A percentile compares a stretch with the other conserved stretches of the same genome.
phyloP scores from a whole-genome alignment of 2,113 vertebrate species.

The Eurystomus gularis region DNA sequence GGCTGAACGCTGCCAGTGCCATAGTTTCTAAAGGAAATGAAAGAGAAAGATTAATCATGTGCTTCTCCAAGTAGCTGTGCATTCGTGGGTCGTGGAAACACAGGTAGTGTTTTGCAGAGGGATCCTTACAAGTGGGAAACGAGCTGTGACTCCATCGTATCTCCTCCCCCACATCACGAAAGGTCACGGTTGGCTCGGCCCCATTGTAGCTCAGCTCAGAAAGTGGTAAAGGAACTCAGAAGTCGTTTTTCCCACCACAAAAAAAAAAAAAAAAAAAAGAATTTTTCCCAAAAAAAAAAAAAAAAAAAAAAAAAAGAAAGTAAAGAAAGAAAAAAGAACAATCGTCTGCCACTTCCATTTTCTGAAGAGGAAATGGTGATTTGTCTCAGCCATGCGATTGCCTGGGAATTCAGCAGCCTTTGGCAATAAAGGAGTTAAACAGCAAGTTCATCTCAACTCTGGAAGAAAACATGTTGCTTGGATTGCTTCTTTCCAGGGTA shows the following conservation, averaged over 20 bases:
- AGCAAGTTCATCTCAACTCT: background rate
- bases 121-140: background rate
- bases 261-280: background rate
- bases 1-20: background rate
- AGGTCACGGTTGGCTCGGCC: background rate
- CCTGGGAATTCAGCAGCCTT: constrained; percentile 13
- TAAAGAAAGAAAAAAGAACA: background rate
- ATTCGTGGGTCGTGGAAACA: background rate
- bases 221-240: constrained; percentile 19
- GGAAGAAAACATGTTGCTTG: background rate
- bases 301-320: background rate
- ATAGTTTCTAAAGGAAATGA: background rate
- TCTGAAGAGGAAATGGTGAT: constrained; percentile 20
- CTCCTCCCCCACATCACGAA: background rate
- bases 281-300: too few species aligned
- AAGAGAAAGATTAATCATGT: background rate
- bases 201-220: background rate
- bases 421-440: constrained; percentile 17
- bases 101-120: background rate
- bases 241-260: background rate
- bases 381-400: background rate
- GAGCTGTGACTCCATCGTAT: background rate
- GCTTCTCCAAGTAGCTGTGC: background rate
- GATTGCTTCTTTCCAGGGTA: background rate
- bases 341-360: constrained; percentile 13